Evolutionary conservation across 2,797 vertebrate species (phyloP).

Genomic region (Syndactyla subalaris): DNA sequence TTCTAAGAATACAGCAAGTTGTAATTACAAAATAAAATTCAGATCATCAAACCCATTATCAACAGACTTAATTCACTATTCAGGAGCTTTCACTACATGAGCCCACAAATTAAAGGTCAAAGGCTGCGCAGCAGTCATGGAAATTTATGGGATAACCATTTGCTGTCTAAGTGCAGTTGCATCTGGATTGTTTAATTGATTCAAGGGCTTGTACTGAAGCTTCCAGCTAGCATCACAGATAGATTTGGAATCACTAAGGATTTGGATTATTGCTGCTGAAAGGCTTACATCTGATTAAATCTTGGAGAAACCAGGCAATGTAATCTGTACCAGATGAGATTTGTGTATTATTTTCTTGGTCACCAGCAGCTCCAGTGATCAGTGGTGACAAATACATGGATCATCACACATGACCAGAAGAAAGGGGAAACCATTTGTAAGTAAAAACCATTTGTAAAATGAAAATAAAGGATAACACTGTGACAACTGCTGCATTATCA

Average conservation of each 20-base stretch:
- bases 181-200: neutral
- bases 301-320: neutral
- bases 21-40: neutral
- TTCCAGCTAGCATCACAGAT: neutral
- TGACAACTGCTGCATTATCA: neutral
- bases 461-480: neutral
- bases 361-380: neutral
- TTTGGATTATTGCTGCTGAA: conserved; percentile 26
- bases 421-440: neutral
- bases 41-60: neutral
- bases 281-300: conserved; percentile 12
- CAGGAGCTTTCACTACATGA: neutral
- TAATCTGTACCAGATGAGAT: neutral
- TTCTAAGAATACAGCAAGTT: neutral
- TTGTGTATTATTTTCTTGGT: neutral
- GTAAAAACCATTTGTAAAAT: neutral
- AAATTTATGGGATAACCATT: neutral
- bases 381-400: neutral
- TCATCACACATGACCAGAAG: neutral
- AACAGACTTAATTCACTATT: neutral
- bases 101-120: neutral
- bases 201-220: neutral
- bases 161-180: neutral
- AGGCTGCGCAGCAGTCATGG: neutral
- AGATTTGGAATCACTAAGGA: conserved; percentile 12